These are phyloP conservation scores for Uromys caudimaculatus DNA, from an alignment of 2,797 vertebrate genomes.

Conservation along the genomic window DNA sequence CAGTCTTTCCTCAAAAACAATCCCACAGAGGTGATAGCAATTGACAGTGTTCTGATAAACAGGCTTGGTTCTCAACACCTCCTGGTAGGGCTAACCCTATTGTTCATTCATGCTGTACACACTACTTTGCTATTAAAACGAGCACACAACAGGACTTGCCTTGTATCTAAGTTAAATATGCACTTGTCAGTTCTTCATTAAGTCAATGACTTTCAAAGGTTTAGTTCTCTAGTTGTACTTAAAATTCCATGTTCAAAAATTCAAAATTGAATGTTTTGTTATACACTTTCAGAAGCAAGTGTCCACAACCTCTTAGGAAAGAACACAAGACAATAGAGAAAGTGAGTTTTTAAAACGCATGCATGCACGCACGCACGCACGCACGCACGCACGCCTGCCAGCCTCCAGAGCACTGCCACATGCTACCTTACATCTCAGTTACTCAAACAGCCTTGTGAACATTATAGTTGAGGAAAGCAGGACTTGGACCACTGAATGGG, in stretches of 20 bases:
- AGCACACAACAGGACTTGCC: neutral
- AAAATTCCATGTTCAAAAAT: slow-evolving; percentile 14
- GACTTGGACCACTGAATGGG: neutral
- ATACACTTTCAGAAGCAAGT: slow-evolving; percentile 40
- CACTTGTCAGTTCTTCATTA: slow-evolving; percentile 1
- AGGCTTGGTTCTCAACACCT: slow-evolving; percentile 46
- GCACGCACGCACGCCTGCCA: no score
- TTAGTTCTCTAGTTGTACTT: slow-evolving; percentile 29
- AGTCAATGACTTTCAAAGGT: slow-evolving; percentile 51
- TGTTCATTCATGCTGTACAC: slow-evolving; percentile 49
- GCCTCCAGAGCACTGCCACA: neutral
- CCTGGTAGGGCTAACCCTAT: slow-evolving; percentile 44
- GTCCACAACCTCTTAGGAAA: slow-evolving; percentile 20
- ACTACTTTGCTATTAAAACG: neutral
- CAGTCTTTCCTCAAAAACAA: slow-evolving; percentile 30
- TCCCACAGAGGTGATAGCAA: neutral
- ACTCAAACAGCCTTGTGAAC: neutral
- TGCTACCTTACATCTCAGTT: neutral
- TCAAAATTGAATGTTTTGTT: slow-evolving; percentile 36
- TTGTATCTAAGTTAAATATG: slow-evolving; percentile 5
- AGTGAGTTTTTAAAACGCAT: slow-evolving; percentile 15
- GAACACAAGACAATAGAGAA: neutral
- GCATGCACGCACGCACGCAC: no score
- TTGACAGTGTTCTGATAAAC: slow-evolving; percentile 30
- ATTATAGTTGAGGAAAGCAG: slow-evolving; percentile 22